These are phyloP conservation scores for Limosa lapponica DNA, from an alignment of 2,797 vertebrate genomes.

Conservation along the genomic window DNA sequence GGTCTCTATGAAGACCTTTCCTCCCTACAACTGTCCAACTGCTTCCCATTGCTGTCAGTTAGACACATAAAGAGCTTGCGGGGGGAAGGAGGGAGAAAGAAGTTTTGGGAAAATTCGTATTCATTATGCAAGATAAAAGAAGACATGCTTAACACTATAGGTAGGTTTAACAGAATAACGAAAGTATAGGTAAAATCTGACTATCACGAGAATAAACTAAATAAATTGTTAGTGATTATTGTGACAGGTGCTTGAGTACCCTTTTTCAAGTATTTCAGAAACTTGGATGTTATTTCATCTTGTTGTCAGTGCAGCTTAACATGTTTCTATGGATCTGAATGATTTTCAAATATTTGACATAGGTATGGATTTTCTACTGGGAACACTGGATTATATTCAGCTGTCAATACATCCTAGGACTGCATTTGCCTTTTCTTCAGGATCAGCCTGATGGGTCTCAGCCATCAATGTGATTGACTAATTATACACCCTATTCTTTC, in stretches of 20 bases:
- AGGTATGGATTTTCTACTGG: not conserved
- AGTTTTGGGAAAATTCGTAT: not conserved
- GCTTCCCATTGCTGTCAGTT: not conserved
- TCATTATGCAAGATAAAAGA: not conserved
- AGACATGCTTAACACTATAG: not conserved
- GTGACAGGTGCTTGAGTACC: not conserved
- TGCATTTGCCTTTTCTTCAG: not conserved
- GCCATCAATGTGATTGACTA: not conserved
- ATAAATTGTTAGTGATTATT: not conserved
- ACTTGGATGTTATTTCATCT: not conserved
- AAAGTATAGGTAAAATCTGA: not conserved
- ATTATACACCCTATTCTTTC: not conserved
- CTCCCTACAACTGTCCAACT: not conserved
- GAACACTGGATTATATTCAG: not conserved
- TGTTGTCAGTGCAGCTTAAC: not conserved
- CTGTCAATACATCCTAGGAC: not conserved
- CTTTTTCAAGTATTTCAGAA: not conserved
- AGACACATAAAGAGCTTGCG: not conserved
- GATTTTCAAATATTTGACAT: not conserved
- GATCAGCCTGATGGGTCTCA: not conserved
- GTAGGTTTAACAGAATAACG: not conserved
- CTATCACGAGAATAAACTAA: not conserved
- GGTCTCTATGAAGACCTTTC: not conserved
- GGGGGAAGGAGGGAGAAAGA: not conserved
- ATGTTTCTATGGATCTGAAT: not conserved